These are phyloP conservation scores for Pempheris klunzingeri DNA, from an alignment of 2,797 vertebrate genomes.

Conservation along the genomic window DNA sequence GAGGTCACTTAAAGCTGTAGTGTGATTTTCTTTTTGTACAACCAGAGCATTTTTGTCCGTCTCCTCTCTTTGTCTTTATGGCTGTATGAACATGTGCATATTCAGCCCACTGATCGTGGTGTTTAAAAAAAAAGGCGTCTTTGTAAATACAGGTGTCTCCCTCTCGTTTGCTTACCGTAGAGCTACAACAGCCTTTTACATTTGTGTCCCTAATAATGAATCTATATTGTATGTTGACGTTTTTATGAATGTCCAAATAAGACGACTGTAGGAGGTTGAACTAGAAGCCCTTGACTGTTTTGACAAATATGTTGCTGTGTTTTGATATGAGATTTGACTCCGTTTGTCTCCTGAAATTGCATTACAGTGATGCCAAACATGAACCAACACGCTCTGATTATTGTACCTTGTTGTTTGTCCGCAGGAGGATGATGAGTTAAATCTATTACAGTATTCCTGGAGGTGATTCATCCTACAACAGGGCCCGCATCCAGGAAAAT, in stretches of 20 bases:
- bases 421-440: not conserved
- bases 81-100: conserved; percentile 24
- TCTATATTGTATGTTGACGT: conserved; percentile 58
- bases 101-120: conserved; percentile 5
- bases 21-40: conserved; percentile 51
- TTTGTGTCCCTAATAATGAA: conserved; percentile 48
- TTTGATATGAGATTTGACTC: conserved; percentile 59
- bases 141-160: conserved; percentile 52
- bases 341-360: conserved; percentile 48
- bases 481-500: conserved; percentile 1
- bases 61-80: conserved; percentile 41
- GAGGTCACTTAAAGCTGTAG: conserved; percentile 13
- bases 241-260: conserved; percentile 61
- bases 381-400: conserved; percentile 32
- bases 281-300: conserved; percentile 57
- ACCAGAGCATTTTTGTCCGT: conserved; percentile 46
- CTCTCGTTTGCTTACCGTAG: conserved; percentile 47
- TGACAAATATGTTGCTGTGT: conserved; percentile 49
- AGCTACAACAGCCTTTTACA: conserved; percentile 41
- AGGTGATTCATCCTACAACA: conserved; percentile 23
- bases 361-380: conserved; percentile 39
- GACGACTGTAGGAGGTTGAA: conserved; percentile 55
- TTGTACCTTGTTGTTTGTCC: conserved; percentile 42
- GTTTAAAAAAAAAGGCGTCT: conserved; percentile 23
- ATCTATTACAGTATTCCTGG: not conserved